Conservation (phyloP, 2,797 vertebrate genomes). For the Naso thynnoides region DNA sequence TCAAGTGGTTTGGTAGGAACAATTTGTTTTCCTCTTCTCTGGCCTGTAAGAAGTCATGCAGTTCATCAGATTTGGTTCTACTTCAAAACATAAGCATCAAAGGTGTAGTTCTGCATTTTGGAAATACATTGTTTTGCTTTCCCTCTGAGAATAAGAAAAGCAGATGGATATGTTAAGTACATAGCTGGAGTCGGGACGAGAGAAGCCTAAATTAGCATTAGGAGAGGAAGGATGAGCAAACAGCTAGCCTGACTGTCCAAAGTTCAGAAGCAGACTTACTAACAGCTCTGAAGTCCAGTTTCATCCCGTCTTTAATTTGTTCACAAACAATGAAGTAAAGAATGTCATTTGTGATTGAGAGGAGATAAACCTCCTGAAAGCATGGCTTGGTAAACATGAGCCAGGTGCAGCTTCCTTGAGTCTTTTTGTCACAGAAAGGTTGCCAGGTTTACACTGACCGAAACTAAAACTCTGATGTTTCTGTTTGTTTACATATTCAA, state of each 20-base stretch:
- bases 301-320: background rate
- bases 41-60: background rate
- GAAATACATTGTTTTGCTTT: too few relatives aligned
- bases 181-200: background rate
- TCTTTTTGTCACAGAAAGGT: background rate
- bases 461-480: too few relatives aligned
- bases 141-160: too few relatives aligned
- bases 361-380: too few relatives aligned
- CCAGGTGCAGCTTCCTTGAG: background rate
- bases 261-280: too few relatives aligned
- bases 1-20: slow-evolving; percentile 40
- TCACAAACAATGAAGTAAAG: background rate
- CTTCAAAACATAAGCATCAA: background rate
- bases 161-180: too few relatives aligned
- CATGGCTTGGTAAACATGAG: too few relatives aligned
- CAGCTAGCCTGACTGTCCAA: background rate
- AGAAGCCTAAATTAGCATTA: background rate
- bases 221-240: background rate
- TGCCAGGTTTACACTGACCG: too few relatives aligned
- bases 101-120: background rate
- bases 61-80: background rate
- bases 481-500: background rate
- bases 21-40: slow-evolving; percentile 1
- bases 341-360: background rate
- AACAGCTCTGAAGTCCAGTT: background rate